Base-by-base conservation (phyloP, 2,888 invertebrate species). In the Cantharis lateralis region DNA sequence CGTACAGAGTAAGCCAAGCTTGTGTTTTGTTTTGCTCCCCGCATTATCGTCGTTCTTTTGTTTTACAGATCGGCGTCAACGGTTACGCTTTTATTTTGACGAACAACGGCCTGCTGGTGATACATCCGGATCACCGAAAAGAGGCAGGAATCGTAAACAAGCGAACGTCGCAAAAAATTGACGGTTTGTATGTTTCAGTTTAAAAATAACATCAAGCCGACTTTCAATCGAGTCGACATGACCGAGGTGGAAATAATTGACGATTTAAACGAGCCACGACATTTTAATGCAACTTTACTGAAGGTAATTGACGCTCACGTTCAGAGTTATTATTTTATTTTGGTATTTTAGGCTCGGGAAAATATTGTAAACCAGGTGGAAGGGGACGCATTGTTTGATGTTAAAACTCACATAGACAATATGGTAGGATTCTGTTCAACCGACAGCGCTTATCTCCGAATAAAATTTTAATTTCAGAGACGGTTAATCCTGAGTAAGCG, bases 161-260 rank as follows among this genome's bases (percentile, higher is more conserved):
- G 0, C 7, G 2, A 48, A 48, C n/a, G 9, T 5, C 13, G 18
- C 15, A 62, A 15, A 13, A 62, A 72, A 26, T 16, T 77, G 16
- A 2, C 26, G 66, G 13, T 32, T 24, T 16, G 13, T 70, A n/a
- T 15, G 62, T 78, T 78, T 77, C 75, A 95, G 94, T 95, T 93
- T 84, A 93, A 95, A 89, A 93, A 94, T 87, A 95, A 96, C 80
- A 88, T 96, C 77, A 98, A 98, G 87, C 98, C 98, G 10, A 97
- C 97, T 82, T 99, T 98, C 89, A 98, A 98, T 88, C 95, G 97
- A 85, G 96, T 99, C 10, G 99, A 99, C 87, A 93, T 99, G 90
- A 92, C 95, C 68, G 98, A 99, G 90, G 95, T 98, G 62, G 98
- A 99, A 89, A 89, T 98, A 18, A 91, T 95, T 83, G 85, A 86